phyloP scores from a whole-genome alignment of 2,888 invertebrate species.

The Nemurella pictetii region DNA sequence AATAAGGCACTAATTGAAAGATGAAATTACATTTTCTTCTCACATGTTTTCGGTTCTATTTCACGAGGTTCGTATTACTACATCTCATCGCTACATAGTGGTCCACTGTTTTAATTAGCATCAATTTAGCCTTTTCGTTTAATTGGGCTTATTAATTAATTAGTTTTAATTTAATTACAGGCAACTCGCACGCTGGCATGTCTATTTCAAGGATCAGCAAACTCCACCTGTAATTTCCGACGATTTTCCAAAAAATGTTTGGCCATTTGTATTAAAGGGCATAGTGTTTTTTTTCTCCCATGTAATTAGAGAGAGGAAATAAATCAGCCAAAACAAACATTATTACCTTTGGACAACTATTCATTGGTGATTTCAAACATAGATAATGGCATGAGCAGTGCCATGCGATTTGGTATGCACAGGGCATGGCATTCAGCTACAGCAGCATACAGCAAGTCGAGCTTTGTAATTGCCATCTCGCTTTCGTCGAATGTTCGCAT shows the following conservation, averaged over 20 bases:
- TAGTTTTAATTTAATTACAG: background rate
- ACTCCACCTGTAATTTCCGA: background rate
- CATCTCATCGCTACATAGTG: background rate
- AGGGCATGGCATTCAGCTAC: background rate
- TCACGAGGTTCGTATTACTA: background rate
- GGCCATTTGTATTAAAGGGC: background rate
- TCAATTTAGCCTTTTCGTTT: background rate
- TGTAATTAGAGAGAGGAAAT: no score
- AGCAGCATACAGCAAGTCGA: no score
- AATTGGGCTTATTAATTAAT: background rate
- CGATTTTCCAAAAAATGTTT: background rate
- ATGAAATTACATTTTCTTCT: background rate
- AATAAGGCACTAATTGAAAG: background rate
- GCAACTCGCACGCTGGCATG: background rate
- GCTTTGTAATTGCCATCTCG: no score
- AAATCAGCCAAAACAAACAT: no score
- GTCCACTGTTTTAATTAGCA: background rate
- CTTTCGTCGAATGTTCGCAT: no score
- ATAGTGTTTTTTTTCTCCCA: no score
- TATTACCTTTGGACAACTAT: no score
- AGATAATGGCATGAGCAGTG: background rate
- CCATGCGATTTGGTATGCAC: background rate
- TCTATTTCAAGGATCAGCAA: background rate
- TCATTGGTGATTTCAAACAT: background rate
- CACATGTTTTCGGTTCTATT: background rate